Conservation (phyloP, 2,888 invertebrate species). For the Sialis fuliginosa region DNA sequence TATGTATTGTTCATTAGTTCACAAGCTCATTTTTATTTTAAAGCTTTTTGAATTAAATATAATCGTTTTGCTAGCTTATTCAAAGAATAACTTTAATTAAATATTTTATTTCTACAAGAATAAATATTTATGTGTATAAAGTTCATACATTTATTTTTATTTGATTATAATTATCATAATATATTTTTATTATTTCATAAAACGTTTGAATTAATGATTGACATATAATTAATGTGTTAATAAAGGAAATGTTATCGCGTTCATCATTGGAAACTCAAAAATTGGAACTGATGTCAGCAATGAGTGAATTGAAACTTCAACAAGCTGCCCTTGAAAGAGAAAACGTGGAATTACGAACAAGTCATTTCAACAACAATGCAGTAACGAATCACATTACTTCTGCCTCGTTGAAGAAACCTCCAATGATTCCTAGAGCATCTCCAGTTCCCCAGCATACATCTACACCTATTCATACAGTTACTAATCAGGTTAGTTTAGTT, state of each 20-base stretch:
- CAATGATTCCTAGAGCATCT: slow-evolving; percentile 21
- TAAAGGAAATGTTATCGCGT: slow-evolving; percentile 68
- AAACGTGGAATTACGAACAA: slow-evolving; percentile 53
- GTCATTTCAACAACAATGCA: slow-evolving; percentile 20
- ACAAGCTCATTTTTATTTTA: too few relatives aligned
- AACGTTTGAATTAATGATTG: too few relatives aligned
- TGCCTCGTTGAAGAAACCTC: slow-evolving; percentile 19
- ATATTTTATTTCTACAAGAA: too few relatives aligned
- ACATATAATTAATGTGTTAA: slow-evolving; percentile 7
- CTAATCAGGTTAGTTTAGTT: not conserved
- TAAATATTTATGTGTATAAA: too few relatives aligned
- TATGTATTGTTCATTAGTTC: not conserved
- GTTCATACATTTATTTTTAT: too few relatives aligned
- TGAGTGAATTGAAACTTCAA: slow-evolving; percentile 80
- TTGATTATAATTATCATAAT: too few relatives aligned
- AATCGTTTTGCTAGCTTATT: too few relatives aligned
- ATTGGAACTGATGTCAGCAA: slow-evolving; percentile 78
- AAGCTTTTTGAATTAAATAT: too few relatives aligned
- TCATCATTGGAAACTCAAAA: slow-evolving; percentile 90
- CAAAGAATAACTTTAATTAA: too few relatives aligned
- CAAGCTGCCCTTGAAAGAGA: slow-evolving; percentile 77
- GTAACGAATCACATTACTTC: slow-evolving; percentile 14
- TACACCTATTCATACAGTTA: slow-evolving; percentile 21
- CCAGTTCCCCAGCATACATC: slow-evolving; percentile 25
- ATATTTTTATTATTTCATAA: too few relatives aligned